phyloP scores from a whole-genome alignment of 35 echinoderm and acorn worm species.

The Chiridota heheva region DNA sequence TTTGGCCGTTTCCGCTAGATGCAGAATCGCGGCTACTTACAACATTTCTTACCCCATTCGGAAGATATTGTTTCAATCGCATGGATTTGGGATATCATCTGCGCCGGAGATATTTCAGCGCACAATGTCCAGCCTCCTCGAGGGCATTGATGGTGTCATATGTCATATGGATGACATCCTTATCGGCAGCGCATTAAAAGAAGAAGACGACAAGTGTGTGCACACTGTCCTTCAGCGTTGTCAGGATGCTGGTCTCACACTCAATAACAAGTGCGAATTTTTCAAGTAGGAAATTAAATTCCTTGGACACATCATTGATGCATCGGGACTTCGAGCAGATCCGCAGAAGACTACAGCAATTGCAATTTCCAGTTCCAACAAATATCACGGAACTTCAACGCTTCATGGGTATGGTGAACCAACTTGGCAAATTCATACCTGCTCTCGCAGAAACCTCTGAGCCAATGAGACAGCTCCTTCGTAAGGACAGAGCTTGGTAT shows the following conservation, averaged over 20 bases:
- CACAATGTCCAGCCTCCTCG: slow-evolving; percentile 55
- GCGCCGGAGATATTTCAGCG: slow-evolving; percentile 63
- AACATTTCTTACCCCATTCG: slow-evolving; percentile 65
- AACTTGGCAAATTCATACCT: slow-evolving; percentile 44
- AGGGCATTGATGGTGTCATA: slow-evolving; percentile 53
- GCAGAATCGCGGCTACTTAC: slow-evolving; percentile 40
- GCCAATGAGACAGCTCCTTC: slow-evolving; percentile 25
- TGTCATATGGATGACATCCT: slow-evolving; percentile 79
- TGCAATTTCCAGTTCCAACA: no score
- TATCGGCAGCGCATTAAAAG: slow-evolving; percentile 32
- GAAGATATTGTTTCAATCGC: slow-evolving; percentile 51
- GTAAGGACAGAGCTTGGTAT: slow-evolving; percentile 35
- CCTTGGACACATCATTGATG: slow-evolving; percentile 41
- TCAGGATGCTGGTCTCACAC: slow-evolving; percentile 43
- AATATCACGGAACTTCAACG: background rate
- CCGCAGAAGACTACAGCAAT: slow-evolving; percentile 10
- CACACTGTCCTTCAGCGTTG: slow-evolving; percentile 20
- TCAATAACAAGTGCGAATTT: slow-evolving; percentile 39
- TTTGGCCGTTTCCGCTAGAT: slow-evolving; percentile 60
- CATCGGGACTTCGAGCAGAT: slow-evolving; percentile 25
- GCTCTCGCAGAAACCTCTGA: slow-evolving; percentile 20
- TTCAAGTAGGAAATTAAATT: slow-evolving; percentile 9
- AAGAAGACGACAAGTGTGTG: slow-evolving; percentile 37
- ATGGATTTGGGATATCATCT: slow-evolving; percentile 47
- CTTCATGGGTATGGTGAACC: slow-evolving; percentile 31